Conservation (phyloP, 2,797 vertebrate species). For the Cottoperca gobio region DNA sequence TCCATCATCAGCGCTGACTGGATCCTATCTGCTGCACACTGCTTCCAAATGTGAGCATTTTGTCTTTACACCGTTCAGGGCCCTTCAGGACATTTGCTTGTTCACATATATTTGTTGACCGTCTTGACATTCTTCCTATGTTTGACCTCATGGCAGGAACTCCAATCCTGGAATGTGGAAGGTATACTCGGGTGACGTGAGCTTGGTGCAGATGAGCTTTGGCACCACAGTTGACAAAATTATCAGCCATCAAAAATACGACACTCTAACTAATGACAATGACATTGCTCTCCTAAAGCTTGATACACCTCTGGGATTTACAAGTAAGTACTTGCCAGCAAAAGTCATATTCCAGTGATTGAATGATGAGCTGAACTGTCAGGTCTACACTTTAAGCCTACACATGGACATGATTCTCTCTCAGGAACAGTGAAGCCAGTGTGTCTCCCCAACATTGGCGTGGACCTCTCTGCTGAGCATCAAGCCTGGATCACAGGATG, state of each 20-base stretch:
- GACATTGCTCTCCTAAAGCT: slow-evolving; percentile 94
- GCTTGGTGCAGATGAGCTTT: slow-evolving; percentile 43
- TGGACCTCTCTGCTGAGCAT: slow-evolving; percentile 73
- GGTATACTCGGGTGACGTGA: slow-evolving; percentile 83
- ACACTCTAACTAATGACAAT: slow-evolving; percentile 81
- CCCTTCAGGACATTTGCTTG: not conserved
- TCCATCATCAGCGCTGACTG: slow-evolving; percentile 89
- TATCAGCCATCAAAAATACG: slow-evolving; percentile 83
- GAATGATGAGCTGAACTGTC: not conserved
- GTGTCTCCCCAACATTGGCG: slow-evolving; percentile 89
- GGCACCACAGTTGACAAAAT: slow-evolving; percentile 64
- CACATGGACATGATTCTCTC: not conserved
- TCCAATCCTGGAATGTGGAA: slow-evolving; percentile 73
- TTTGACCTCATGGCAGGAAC: slow-evolving; percentile 38
- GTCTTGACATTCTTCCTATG: not conserved
- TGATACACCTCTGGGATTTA: slow-evolving; percentile 74
- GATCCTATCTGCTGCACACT: slow-evolving; percentile 94
- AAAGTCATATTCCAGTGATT: not conserved
- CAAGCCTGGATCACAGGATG: slow-evolving; percentile 92
- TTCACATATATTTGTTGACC: not conserved
- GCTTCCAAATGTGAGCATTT: slow-evolving; percentile 85
- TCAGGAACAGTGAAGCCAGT: slow-evolving; percentile 82
- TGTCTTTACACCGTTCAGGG: not conserved
- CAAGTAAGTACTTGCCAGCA: slow-evolving; percentile 67
- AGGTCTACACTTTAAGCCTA: not conserved